Conservation (phyloP, 2,888 invertebrate species). For the Himalopsyche kuldschensis region DNA sequence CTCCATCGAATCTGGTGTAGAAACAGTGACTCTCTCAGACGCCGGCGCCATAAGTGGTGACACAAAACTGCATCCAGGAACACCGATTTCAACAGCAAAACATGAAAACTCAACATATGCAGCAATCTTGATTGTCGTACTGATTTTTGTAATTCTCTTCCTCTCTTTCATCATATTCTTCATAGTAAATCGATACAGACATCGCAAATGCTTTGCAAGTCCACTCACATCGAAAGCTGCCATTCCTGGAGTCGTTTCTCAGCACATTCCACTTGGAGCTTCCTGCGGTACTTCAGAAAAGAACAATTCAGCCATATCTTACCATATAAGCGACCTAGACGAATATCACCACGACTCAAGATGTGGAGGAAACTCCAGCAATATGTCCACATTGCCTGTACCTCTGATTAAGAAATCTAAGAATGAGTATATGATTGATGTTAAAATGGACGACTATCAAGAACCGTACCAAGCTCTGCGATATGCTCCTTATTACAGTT, state of each 20-base stretch:
- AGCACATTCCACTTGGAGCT: constrained; percentile 48
- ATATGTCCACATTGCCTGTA: constrained; percentile 56
- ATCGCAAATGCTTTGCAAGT: constrained; percentile 73
- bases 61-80: constrained; percentile 53
- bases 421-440: constrained; percentile 60
- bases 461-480: constrained; percentile 78
- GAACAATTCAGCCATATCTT: constrained; percentile 55
- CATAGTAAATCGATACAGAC: constrained; percentile 70
- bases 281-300: constrained; percentile 51
- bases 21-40: constrained; percentile 55
- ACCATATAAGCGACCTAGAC: constrained; percentile 63
- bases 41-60: constrained; percentile 42
- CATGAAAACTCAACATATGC: constrained; percentile 73
- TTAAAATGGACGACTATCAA: constrained; percentile 74
- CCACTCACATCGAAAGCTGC: constrained; percentile 63
- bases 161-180: constrained; percentile 73
- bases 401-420: constrained; percentile 59
- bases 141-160: constrained; percentile 73
- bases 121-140: constrained; percentile 76
- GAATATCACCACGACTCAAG: constrained; percentile 53
- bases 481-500: constrained; percentile 75
- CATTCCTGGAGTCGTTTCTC: constrained; percentile 33
- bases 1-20: constrained; percentile 64
- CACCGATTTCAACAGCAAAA: constrained; percentile 68
- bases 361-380: constrained; percentile 55